Conservation (phyloP, 1,140 invertebrate species). For the Reticulitermes speratus region DNA sequence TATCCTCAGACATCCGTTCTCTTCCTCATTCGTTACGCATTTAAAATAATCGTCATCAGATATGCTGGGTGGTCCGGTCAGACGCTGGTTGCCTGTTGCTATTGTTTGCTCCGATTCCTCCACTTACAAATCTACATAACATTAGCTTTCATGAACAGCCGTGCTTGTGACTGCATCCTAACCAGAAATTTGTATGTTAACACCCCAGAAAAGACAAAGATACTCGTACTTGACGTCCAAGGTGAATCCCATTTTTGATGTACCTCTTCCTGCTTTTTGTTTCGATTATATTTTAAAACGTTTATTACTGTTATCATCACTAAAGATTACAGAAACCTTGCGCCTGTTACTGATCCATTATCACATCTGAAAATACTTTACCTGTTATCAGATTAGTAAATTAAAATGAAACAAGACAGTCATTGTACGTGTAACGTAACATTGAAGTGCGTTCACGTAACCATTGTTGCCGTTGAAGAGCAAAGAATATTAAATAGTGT, state of each 20-base stretch:
- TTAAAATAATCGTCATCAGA: conserved; percentile 10
- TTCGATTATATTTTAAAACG: background rate
- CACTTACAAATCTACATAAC: background rate
- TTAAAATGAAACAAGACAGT: no score
- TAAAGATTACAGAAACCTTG: no score
- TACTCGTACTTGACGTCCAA: background rate
- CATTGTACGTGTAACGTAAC: no score
- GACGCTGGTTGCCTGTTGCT: background rate
- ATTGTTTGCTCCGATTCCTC: background rate
- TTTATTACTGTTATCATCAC: no score
- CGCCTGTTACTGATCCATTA: no score
- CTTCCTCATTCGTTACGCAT: background rate
- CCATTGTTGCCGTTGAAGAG: no score
- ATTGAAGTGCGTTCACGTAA: no score
- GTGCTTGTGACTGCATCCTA: background rate
- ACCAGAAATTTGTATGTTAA: background rate
- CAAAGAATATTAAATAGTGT: no score
- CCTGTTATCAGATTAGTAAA: no score
- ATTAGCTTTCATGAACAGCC: background rate
- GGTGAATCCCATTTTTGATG: no score
- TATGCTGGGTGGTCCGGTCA: background rate
- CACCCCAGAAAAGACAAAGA: background rate
- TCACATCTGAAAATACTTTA: no score
- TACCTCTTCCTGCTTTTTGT: background rate
- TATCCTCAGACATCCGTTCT: background rate